Conservation (phyloP, 2,113 vertebrate genomes). For the Festucalex cinctus region DNA sequence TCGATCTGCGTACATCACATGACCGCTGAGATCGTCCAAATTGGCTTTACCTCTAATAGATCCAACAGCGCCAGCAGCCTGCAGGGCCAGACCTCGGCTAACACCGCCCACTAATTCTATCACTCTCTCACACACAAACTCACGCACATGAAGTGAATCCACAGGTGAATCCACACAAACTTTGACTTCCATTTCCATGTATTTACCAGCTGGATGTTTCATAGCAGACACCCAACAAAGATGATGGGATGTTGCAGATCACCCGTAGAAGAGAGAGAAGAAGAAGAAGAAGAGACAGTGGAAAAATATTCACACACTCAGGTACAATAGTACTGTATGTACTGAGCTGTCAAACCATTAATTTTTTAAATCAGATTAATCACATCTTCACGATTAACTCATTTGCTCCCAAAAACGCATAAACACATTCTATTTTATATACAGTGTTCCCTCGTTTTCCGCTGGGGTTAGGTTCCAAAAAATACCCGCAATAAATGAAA, state of each 20-base stretch:
- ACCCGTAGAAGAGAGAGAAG: not conserved
- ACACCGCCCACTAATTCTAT: slow-evolving; percentile 19
- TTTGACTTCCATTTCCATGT: slow-evolving; percentile 44
- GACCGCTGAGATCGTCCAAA: slow-evolving; percentile 47
- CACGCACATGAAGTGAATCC: slow-evolving; percentile 10
- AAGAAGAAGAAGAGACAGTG: no score
- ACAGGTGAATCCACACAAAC: slow-evolving; percentile 20
- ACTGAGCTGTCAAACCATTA: no score
- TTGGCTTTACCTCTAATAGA: slow-evolving; percentile 55
- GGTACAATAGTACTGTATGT: no score
- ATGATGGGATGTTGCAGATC: slow-evolving; percentile 34
- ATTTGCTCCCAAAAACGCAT: no score
- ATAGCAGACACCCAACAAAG: slow-evolving; percentile 34
- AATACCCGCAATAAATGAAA: no score
- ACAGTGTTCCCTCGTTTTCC: no score
- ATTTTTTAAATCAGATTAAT: no score
- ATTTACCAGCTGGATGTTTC: slow-evolving; percentile 49
- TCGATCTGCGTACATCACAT: slow-evolving; percentile 32
- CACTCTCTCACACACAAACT: not conserved
- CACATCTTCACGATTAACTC: no score
- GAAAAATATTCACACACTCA: slow-evolving; percentile 9
- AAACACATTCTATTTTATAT: no score
- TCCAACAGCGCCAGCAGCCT: slow-evolving; percentile 38
- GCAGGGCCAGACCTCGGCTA: slow-evolving; percentile 42
- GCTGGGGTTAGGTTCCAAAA: no score